These are phyloP conservation scores for Acronicta alni DNA, from an alignment of 2,888 invertebrate species.

Conservation along the genomic window DNA sequence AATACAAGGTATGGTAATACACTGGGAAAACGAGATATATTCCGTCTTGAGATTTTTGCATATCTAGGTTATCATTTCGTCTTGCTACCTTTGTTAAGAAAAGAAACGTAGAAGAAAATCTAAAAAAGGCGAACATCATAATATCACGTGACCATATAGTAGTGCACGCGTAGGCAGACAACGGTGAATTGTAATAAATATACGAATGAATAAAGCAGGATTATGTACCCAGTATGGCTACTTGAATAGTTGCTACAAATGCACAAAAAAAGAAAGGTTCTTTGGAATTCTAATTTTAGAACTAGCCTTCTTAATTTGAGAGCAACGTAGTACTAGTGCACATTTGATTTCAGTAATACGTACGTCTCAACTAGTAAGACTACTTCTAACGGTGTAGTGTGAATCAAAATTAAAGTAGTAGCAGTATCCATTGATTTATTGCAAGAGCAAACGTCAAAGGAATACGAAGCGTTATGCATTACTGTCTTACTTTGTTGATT, in stretches of 20 bases:
- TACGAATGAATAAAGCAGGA: constrained; percentile 6
- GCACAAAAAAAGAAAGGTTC: background rate
- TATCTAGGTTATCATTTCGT: no score
- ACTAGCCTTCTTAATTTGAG: no score
- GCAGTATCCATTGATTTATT: background rate
- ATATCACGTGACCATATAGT: constrained; percentile 31
- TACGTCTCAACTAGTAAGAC: background rate
- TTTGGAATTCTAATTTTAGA: no score
- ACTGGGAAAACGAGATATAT: no score
- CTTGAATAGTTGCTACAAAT: constrained; percentile 4
- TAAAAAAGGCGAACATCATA: constrained; percentile 31
- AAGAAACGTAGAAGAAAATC: constrained; percentile 2
- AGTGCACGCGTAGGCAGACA: constrained; percentile 38
- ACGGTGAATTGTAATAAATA: constrained; percentile 34
- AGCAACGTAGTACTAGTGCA: no score
- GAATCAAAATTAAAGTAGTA: background rate
- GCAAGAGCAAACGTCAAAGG: background rate
- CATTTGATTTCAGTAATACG: no score
- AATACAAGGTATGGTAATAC: no score
- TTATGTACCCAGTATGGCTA: constrained; percentile 1
- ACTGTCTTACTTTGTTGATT: no score
- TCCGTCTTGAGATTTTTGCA: no score
- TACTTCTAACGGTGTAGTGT: background rate
- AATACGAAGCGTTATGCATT: background rate
- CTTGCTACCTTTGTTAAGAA: no score